A percentile compares a stretch with the other conserved stretches of the same genome.
phyloP scores from a whole-genome alignment of 1,140 invertebrate genomes.

The Akabosia matsudoensis region DNA sequence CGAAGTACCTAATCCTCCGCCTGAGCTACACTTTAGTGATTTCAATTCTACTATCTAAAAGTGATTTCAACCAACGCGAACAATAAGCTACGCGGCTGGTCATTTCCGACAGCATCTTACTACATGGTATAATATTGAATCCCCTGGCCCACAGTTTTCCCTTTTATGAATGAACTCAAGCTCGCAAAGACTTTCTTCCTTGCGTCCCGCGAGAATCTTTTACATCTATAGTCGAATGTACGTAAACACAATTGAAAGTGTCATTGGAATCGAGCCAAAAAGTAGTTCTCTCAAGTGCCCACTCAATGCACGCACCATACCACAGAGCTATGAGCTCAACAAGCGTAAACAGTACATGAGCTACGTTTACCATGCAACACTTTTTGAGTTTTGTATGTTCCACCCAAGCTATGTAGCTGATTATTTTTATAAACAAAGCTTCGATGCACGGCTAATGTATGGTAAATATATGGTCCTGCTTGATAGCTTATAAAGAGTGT shows the following conservation, averaged over 20 bases:
- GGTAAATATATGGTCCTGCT: too few species aligned
- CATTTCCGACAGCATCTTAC: not conserved
- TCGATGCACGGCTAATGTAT: too few species aligned
- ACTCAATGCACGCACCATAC: not conserved
- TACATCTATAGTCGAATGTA: too few species aligned
- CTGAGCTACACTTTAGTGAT: not conserved
- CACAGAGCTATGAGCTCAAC: not conserved
- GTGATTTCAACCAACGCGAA: not conserved
- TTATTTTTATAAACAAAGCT: too few species aligned
- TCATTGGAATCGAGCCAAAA: conserved; percentile 5
- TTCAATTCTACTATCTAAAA: too few species aligned
- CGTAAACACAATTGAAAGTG: conserved; percentile 12
- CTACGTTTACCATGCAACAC: not conserved
- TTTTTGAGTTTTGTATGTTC: not conserved
- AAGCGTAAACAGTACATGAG: not conserved
- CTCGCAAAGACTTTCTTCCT: not conserved
- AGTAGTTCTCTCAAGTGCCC: not conserved
- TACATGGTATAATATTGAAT: conserved; percentile 20
- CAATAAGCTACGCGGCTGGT: conserved; percentile 5
- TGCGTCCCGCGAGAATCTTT: not conserved
- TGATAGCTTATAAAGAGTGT: too few species aligned
- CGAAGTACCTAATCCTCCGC: not conserved
- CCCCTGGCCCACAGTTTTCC: not conserved
- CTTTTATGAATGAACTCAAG: conserved; percentile 1
- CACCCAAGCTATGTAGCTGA: not conserved